Evolutionary conservation across 2,888 invertebrate species (phyloP), one percentile per base, ranked within the genome.

Genomic region (Aporophyla lueneburgensis): DNA sequence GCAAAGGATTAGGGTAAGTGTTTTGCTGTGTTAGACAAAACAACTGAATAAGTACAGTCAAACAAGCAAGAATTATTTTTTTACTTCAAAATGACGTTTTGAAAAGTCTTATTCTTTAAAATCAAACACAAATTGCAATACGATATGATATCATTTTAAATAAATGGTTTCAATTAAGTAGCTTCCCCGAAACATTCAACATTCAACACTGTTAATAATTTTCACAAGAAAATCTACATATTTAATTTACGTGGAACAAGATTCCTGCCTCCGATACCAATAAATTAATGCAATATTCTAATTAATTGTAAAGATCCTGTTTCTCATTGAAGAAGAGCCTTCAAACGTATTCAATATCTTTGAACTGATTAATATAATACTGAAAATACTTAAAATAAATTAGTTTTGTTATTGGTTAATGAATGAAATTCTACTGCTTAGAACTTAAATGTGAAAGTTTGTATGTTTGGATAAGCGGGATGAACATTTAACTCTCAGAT

Each of bases 281-380:
- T 81, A 62, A 81, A 74, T 81, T 78, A 81, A 74, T 82, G 71
- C 56, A 77, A 76, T 69, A 75, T 74, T 73, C 51, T 76, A 67
- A 76, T 83, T 81, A 76, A 69, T 76, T 76, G 59, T 71, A 62
- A 85, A 73, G 81, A 72, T 81, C 73, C 68, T 16, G 24, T 80
- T 74, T 71, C 85, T 58, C n/a, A 46, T 27, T 69, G 7, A 62
- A 19, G 69, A 51, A 62, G 63, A 40, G 54, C 14, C 65, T 80
- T 59, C 46, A 27, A 54, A 54, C 14, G 71, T 71, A 80, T 80
- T 59, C 56, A 84, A 84, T 79, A 27, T 58, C n/a, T n/a, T n/a
- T n/a, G n/a, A n/a, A n/a, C n/a, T n/a, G n/a, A n/a, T n/a, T n/a
- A n/a, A n/a, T n/a, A n/a, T n/a, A n/a, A n/a, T n/a, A n/a, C n/a